Percentiles rank a stretch among this genome's conserved stretches.
Conservation (phyloP, 2,113 vertebrate species). For the Pleuronectes platessa region DNA sequence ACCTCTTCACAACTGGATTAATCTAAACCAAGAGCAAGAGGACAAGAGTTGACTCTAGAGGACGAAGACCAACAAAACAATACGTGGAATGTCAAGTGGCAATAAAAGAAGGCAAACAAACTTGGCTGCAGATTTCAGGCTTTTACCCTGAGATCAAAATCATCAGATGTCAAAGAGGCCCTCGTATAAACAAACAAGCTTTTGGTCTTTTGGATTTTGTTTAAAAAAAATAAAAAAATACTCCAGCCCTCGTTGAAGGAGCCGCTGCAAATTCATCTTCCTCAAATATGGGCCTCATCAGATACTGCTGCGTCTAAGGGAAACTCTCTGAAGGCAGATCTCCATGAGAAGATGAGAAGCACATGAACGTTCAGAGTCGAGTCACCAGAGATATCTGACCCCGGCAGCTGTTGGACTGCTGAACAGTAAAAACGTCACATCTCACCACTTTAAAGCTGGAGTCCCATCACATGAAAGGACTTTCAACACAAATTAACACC, state of each 20-base stretch:
- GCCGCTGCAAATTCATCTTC: conserved; percentile 8
- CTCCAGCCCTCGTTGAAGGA: conserved; percentile 23
- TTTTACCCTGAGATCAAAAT: conserved; percentile 48
- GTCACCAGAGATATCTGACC: conserved; percentile 6
- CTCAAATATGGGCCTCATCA: not conserved
- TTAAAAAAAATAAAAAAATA: conserved; percentile 12
- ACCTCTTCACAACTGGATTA: conserved; percentile 42
- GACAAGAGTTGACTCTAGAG: conserved; percentile 25
- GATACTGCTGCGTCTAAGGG: not conserved
- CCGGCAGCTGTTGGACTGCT: not conserved
- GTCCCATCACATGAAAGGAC: not conserved
- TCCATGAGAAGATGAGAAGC: not conserved
- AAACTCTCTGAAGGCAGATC: not conserved
- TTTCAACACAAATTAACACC: conserved; percentile 41
- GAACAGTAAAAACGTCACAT: conserved; percentile 9
- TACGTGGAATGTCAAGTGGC: conserved; percentile 31
- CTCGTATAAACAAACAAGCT: conserved; percentile 19
- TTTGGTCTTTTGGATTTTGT: conserved; percentile 16
- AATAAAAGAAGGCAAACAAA: conserved; percentile 19
- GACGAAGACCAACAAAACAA: conserved; percentile 20
- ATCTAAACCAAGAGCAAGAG: conserved; percentile 43
- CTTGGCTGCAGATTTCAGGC: not conserved
- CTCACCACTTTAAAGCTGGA: not conserved
- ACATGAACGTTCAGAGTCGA: not conserved
- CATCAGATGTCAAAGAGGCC: conserved; percentile 42